Evolutionary conservation across 2,888 invertebrate species (phyloP), one percentile per base, ranked within the genome.

Genomic region (Schizaphis graminum): DNA sequence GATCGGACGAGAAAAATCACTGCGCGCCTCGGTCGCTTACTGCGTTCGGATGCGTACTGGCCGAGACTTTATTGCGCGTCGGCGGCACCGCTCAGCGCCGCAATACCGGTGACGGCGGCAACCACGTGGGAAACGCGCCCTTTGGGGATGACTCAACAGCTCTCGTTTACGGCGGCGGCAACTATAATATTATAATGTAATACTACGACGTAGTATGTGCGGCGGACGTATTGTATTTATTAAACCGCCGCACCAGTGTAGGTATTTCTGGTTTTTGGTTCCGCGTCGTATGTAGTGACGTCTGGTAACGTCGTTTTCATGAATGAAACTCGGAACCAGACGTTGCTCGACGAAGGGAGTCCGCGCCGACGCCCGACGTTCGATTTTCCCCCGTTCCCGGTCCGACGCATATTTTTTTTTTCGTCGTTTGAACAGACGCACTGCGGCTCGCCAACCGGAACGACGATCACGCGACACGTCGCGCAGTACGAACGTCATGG

Each of bases 101-200:
- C 56, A 44, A n/a, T 24, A 35, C 28, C 88, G 53, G 84, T 44
- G 56, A 47, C 92, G 44, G 84, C 61, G 53, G 95, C 93, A 57
- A 24, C 92, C 92, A 92, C 92, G 92, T 92, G 93, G 93, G 92
- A 95, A 89, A 94, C 89, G 93, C 93, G 93, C 93, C 90, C 93
- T 93, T 93, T 49, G 85, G 92, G 88, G 91, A 88, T 91, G 94
- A 88, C 67, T 67, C 86, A 93, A 67, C 91, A 56, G 93, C 92
- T 56, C 89, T 56, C 24, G 67, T 56, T 53, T 53, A 53, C 21
- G 53, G 53, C 53, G 53, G 67, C 61, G 84, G 16, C 41, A 41
- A 24, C 41, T n/a, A 87, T 49, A 87, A 53, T 21, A 87, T 44
- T 85, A 47, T 87, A 47, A 47, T 85, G 3, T n/a, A 26, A 28